Evolutionary conservation across 2,888 invertebrate genomes (phyloP), one percentile per base, ranked within the genome.

Genomic region (Drosophila aldrichi): DNA sequence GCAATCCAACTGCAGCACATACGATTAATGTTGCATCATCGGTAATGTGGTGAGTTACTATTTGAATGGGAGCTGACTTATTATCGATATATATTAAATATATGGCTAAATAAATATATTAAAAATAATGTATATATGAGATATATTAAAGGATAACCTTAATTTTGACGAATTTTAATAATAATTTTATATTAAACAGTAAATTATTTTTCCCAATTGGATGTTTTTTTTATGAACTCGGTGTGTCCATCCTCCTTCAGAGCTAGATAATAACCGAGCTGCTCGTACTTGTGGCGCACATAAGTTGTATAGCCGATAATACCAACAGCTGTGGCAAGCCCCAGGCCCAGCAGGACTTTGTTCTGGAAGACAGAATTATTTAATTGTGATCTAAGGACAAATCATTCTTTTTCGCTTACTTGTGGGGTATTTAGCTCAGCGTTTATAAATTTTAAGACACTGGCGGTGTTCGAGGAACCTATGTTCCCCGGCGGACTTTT

Each of bases 381-480:
- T 4, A 20, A 6, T 22, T 52, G 5, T 36, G 16, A 6, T 34
- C 14, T 4, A 22, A 16, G 2, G 1, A 2, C 25, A n/a, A n/a
- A 10, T 20, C 14, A 8, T 0, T 7, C 20, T 5, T 51, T 4
- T 36, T 22, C 1, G n/a, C 96, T 95, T 94, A 98, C 98, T 64
- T 97, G 98, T 93, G 96, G 97, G 0, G 96, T 95, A 92, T 97
- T 98, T 1, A 98, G 94, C 93, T 98, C 98, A 93, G 96, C 97
- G 93, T 98, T 98, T 0, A 97, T 93, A 34, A 95, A 95, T 90
- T 96, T 94, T 92, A 98, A 98, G 41, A 96, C 94, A 80, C 94
- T 95, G 6, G 96, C 96, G 10, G 96, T 95, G 10, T 63, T 48
- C 2, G 69, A 51, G 8, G 32, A 10, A 5, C 52, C 38, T 7